Conservation (phyloP, 2,797 vertebrate genomes). For the Melanotaenia trifasciata region DNA sequence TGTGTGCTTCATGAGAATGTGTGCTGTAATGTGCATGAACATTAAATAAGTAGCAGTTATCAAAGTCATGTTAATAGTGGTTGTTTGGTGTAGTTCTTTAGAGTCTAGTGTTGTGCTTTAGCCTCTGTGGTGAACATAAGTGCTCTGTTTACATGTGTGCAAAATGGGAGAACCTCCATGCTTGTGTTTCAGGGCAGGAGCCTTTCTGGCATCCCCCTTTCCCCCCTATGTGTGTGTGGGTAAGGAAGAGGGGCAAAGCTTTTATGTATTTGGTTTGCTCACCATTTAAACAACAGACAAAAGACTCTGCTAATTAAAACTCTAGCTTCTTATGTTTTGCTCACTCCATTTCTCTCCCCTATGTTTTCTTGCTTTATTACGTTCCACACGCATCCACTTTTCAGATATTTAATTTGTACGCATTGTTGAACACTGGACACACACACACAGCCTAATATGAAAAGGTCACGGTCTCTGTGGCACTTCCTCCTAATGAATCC, state of each 20-base stretch:
- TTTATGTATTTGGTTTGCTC: slow-evolving; percentile 67
- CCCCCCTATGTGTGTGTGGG: slow-evolving; percentile 22
- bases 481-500: slow-evolving; percentile 25
- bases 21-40: slow-evolving; percentile 35
- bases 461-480: slow-evolving; percentile 51
- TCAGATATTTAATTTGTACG: slow-evolving; percentile 55
- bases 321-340: slow-evolving; percentile 67
- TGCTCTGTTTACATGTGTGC: slow-evolving; percentile 68
- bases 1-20: slow-evolving; percentile 42
- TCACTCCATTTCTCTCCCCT: slow-evolving; percentile 39
- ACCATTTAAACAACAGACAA: slow-evolving; percentile 67
- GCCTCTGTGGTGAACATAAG: slow-evolving; percentile 52
- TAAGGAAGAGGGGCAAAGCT: slow-evolving; percentile 22
- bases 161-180: slow-evolving; percentile 41
- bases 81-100: slow-evolving; percentile 47
- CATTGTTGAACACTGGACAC: slow-evolving; percentile 24
- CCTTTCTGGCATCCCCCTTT: slow-evolving; percentile 36
- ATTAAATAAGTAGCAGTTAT: slow-evolving; percentile 51
- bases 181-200: slow-evolving; percentile 42
- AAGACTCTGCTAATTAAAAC: slow-evolving; percentile 67
- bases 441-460: slow-evolving; percentile 24
- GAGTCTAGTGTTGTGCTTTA: slow-evolving; percentile 48
- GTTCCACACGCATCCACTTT: slow-evolving; percentile 51
- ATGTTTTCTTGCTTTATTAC: slow-evolving; percentile 20
- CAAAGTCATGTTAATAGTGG: slow-evolving; percentile 27